Conservation (phyloP, 2,113 vertebrate genomes). For the Apeltes quadracus region DNA sequence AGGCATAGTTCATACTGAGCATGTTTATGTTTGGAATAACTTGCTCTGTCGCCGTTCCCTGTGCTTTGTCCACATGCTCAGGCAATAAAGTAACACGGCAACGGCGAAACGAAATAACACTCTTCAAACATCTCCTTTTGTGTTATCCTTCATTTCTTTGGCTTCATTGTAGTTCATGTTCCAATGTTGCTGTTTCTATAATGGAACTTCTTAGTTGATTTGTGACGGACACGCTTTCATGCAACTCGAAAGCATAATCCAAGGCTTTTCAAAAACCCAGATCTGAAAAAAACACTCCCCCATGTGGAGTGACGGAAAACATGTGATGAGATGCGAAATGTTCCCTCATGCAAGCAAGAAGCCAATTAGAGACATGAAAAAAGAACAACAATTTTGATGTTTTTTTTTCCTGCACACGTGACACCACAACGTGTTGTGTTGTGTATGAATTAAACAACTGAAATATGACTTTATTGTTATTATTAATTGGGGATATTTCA, state of each 20-base stretch:
- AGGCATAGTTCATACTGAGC: constrained; percentile 38
- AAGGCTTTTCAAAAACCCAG: constrained; percentile 10
- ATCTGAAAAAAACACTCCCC: constrained; percentile 13
- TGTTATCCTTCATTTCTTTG: background rate
- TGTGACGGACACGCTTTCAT: constrained; percentile 15
- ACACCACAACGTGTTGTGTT: background rate
- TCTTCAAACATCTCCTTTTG: background rate
- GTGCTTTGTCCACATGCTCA: constrained; percentile 14
- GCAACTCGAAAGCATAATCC: constrained; percentile 17
- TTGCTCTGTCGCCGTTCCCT: constrained; percentile 29
- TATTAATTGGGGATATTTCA: background rate
- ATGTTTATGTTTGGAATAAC: constrained; percentile 55
- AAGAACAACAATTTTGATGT: background rate
- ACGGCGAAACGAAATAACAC: background rate
- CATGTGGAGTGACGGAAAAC: constrained; percentile 14
- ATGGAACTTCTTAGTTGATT: constrained; percentile 12
- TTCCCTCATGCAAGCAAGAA: constrained; percentile 2
- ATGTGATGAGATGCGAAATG: constrained; percentile 5
- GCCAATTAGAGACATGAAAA: constrained; percentile 3
- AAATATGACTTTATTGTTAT: background rate
- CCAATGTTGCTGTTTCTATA: background rate
- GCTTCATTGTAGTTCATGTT: constrained; percentile 21
- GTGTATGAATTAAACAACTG: background rate
- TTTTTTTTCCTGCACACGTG: background rate
- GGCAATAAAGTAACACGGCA: constrained; percentile 11